These are phyloP conservation scores for Pterostichus madidus DNA, from an alignment of 2,888 invertebrate species.

Conservation along the genomic window DNA sequence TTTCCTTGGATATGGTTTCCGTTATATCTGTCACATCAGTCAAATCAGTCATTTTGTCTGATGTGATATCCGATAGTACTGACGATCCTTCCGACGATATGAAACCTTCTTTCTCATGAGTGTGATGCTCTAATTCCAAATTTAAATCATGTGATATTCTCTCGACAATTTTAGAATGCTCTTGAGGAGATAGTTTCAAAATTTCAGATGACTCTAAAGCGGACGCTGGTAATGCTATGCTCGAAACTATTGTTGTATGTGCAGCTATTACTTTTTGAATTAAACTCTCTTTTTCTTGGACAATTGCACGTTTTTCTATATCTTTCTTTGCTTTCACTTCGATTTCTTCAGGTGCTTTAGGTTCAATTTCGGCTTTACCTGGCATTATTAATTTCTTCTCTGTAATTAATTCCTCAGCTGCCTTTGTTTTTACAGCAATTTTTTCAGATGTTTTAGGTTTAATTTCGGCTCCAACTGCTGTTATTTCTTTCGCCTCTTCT, in stretches of 20 bases:
- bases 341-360: too few species aligned
- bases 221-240: slow-evolving; percentile 72
- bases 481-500: neutral
- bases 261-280: slow-evolving; percentile 68
- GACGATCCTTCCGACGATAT: slow-evolving; percentile 37
- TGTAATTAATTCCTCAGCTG: too few species aligned
- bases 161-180: slow-evolving; percentile 19
- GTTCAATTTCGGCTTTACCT: too few species aligned
- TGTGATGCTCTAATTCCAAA: slow-evolving; percentile 14
- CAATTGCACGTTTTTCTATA: slow-evolving; percentile 39
- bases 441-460: neutral
- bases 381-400: too few species aligned
- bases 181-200: slow-evolving; percentile 37
- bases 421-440: too few species aligned
- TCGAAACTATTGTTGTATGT: slow-evolving; percentile 73
- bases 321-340: too few species aligned
- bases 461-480: neutral
- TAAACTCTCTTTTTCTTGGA: slow-evolving; percentile 69
- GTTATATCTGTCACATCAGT: slow-evolving; percentile 67
- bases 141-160: slow-evolving; percentile 6
- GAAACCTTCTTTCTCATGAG: slow-evolving; percentile 24
- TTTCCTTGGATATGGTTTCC: slow-evolving; percentile 53
- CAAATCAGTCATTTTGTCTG: slow-evolving; percentile 45
- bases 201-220: slow-evolving; percentile 65
- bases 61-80: slow-evolving; percentile 19